Base-by-base conservation (phyloP, 2,797 vertebrate genomes). In the Siniperca undulata region DNA sequence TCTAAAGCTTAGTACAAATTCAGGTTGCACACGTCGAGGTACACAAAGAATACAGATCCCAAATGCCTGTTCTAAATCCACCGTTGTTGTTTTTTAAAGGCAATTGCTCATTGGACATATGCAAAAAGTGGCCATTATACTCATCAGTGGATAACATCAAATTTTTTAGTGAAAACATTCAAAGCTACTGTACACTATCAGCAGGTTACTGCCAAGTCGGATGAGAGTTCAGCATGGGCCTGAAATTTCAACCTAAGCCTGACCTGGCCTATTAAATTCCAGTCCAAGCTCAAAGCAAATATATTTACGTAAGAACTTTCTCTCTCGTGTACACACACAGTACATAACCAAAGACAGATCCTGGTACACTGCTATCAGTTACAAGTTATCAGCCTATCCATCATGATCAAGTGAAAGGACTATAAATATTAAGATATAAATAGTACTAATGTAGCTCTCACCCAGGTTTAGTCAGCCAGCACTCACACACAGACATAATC, bases 1-100 rank as follows among this genome's bases (percentile, higher is more conserved):
- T 84, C 19, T 40, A 34, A 73, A 88, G 74, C 76, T 34, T 14
- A 72, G 68, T 48, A 73, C 48, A 74, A 65, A 81, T 76, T 73
- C 22, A 62, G 22, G 27, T 75, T 62, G 44, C 27, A 53, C 3
- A 44, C 38, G 24, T 22, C 16, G 2, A 9, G 4, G 46, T 42
- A 36, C 62, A 69, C 19, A 71, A 76, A 36, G 42, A 74, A 74
- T 86, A 69, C 17, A 67, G n/a, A 88, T 72, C 27, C 24, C 30
- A 17, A 62, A 56, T 66, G 64, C 0, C 14, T 42, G 2, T 70
- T 77, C 1, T 40, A 62, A 79, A 53, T 64, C 11, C 11, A n/a
- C 36, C n/a, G 4, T 20, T 24, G 3, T 11, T 59, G 46, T 6
- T 38, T 77, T 71, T 60, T 30, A 1, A 46, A 42, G 17, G 58